A percentile compares a stretch with the other conserved stretches of the same genome.
phyloP scores from a whole-genome alignment of 1,140 invertebrate species.

The Dinoponera quadriceps region DNA sequence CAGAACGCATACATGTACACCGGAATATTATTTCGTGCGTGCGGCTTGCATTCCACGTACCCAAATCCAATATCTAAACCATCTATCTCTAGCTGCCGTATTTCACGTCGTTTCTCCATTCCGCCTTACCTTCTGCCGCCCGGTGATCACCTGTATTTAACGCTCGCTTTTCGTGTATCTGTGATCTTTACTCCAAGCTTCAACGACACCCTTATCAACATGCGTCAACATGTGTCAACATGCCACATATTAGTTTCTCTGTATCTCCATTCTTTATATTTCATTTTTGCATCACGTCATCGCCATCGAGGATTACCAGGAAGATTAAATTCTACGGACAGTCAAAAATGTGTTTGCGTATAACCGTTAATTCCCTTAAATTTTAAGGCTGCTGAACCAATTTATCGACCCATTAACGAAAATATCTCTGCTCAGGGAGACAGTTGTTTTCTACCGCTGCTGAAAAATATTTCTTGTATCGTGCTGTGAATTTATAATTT shows the following conservation, averaged over 20 bases:
- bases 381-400: background rate
- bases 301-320: background rate
- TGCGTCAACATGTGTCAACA: no score
- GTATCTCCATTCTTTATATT: background rate
- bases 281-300: conserved; percentile 1
- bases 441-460: background rate
- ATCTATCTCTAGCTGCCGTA: background rate
- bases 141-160: background rate
- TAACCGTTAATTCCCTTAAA: background rate
- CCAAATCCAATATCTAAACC: background rate
- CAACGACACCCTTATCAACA: background rate
- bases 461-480: no score
- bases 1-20: background rate
- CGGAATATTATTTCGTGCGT: background rate
- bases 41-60: background rate
- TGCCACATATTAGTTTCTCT: background rate
- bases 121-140: background rate
- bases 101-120: background rate
- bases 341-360: background rate
- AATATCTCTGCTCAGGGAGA: background rate
- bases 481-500: no score
- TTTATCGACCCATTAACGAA: conserved; percentile 1
- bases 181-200: background rate
- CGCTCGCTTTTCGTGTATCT: background rate
- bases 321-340: background rate